Evolutionary conservation across 2,113 vertebrate genomes (phyloP), one percentile per base, ranked within the genome.

Genomic region (Cranoglanis bouderius): DNA sequence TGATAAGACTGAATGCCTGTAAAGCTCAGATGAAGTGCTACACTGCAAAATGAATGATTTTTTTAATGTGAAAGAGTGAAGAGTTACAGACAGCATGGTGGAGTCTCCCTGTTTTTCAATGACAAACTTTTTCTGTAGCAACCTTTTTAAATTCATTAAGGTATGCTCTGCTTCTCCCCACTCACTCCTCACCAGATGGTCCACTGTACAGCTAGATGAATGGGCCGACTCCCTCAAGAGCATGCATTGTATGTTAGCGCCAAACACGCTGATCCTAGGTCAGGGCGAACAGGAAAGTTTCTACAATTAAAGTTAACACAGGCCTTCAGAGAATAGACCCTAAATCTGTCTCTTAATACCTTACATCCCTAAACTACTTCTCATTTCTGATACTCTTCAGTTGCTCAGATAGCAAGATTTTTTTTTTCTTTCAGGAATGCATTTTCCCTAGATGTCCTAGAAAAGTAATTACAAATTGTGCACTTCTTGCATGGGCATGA

Each of bases 261-360:
- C 72, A 63, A 80, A 77, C 90, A 65, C 46, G 77, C 89, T 86
- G 90, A 88, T 78, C 90, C 74, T 85, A 51, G 87, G 87, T 86
- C 90, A 88, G 82, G 14, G 55, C n/a, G 59, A 88, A 84, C 72
- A 88, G 43, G 8, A 78, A 87, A 88, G 82, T 87, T 86, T 80
- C 29, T 89, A 59, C 87, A 84, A 59, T 87, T 87, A 89, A 84
- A 90, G 55, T 78, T 81, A 87, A 84, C 38, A 32, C n/a, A 29
- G 46, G 78, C 49, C 55, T 84, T 85, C 3, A 19, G 90, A 88
- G 84, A 61, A 88, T 78, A 82, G 46, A 74, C 53, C 82, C 55
- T 57, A 49, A 35, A 83, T 80, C 72, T 59, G 32, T 85, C 51
- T 65, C 32, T 80, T 80, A 53, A 53, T 32, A 53, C 9, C 43